Conservation (phyloP, 37 sponge, comb jelly and placozoan species). For the Aplysina aerophoba region DNA sequence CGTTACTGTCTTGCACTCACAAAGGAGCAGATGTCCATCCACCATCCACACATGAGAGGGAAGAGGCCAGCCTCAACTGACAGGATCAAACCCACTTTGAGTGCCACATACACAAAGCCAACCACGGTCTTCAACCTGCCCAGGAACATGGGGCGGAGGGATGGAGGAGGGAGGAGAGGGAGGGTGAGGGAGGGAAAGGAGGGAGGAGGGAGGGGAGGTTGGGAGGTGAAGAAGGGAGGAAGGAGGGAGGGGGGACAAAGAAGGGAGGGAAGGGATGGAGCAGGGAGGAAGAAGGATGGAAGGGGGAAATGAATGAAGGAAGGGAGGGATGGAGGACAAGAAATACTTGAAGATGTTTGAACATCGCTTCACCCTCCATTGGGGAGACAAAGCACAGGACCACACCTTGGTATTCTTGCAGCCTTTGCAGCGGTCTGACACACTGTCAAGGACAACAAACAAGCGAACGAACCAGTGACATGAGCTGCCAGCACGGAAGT, state of each 20-base stretch:
- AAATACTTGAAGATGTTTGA: no score
- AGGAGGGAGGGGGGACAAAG: neutral
- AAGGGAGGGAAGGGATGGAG: neutral
- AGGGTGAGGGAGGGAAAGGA: neutral
- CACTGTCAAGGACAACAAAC: neutral
- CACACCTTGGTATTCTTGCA: slow-evolving; percentile 51
- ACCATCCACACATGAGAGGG: slow-evolving; percentile 95
- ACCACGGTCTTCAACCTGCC: slow-evolving; percentile 51
- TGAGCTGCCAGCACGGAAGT: no score
- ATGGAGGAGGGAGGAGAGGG: neutral
- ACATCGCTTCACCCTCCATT: no score
- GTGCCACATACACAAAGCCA: slow-evolving; percentile 60
- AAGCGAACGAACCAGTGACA: no score
- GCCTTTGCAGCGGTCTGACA: neutral
- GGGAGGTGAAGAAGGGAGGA: no score
- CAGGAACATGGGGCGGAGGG: neutral
- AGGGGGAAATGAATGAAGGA: no score
- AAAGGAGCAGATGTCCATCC: slow-evolving; percentile 97
- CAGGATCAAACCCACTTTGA: slow-evolving; percentile 77
- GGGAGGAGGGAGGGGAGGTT: no score
- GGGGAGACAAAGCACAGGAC: no score
- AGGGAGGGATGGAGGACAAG: no score
- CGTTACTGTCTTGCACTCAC: slow-evolving; percentile 43
- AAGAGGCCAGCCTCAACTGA: slow-evolving; percentile 90
- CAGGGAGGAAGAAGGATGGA: neutral